phyloP scores from a whole-genome alignment of 2,888 invertebrate species.

The Nemotelus nigrinus region DNA sequence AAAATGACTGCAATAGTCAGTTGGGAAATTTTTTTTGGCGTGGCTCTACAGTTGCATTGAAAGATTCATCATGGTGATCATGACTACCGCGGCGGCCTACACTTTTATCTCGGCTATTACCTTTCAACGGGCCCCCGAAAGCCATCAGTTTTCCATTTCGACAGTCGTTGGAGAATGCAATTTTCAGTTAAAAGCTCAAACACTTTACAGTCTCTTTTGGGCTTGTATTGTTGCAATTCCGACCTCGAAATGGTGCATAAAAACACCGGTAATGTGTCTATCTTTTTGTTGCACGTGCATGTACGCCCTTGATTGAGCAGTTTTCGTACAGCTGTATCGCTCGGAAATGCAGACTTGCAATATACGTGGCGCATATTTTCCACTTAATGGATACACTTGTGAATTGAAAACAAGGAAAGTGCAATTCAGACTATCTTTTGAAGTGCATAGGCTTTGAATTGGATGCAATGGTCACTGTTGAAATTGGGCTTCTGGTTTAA shows the following conservation, averaged over 20 bases:
- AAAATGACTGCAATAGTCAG: too few species aligned
- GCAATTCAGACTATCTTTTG: not conserved
- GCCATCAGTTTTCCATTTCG: not conserved
- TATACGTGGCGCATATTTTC: constrained; percentile 1
- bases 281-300: constrained; percentile 26
- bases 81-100: constrained; percentile 24
- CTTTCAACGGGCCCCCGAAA: constrained; percentile 26
- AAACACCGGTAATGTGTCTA: constrained; percentile 46
- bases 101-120: constrained; percentile 37
- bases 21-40: not conserved
- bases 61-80: constrained; percentile 37
- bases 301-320: constrained; percentile 29
- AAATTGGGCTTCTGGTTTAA: too few species aligned
- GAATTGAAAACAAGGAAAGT: constrained; percentile 10
- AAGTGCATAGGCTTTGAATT: too few species aligned
- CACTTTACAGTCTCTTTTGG: constrained; percentile 33
- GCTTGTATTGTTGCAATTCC: constrained; percentile 40
- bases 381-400: constrained; percentile 8
- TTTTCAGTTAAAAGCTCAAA: constrained; percentile 44
- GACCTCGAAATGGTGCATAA: constrained; percentile 36
- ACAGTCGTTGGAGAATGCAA: constrained; percentile 22
- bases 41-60: constrained; percentile 4
- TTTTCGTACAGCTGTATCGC: constrained; percentile 9
- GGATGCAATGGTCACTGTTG: too few species aligned
- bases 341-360: not conserved